Evolutionary conservation across 2,797 vertebrate species (phyloP).

Genomic region (Halcyon chelicuti): DNA sequence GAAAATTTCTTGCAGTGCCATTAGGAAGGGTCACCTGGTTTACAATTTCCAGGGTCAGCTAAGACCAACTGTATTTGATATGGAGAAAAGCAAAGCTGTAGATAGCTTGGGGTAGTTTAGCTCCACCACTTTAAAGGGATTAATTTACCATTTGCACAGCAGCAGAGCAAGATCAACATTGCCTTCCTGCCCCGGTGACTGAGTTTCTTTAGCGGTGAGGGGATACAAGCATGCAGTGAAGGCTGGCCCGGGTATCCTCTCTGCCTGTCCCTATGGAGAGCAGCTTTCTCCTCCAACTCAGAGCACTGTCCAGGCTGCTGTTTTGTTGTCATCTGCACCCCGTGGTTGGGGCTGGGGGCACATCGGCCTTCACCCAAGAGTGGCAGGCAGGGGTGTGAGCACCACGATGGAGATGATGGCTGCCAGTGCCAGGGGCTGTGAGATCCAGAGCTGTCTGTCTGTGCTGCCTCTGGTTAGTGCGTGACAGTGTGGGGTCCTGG

Average conservation of each 20-base stretch:
- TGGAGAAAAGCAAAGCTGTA: neutral
- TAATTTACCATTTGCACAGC: neutral
- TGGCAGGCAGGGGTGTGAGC: neutral
- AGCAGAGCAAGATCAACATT: neutral
- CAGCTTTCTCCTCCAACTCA: neutral
- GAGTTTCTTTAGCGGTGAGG: neutral
- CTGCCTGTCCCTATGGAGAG: neutral
- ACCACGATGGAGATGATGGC: neutral
- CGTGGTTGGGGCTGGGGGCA: accelerated
- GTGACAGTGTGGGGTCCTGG: neutral
- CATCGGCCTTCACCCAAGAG: neutral
- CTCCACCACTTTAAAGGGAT: neutral
- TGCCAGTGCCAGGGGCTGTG: neutral
- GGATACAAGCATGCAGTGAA: neutral
- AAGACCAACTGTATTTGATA: neutral
- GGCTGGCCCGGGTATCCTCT: neutral
- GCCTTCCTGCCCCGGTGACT: neutral
- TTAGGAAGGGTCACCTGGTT: neutral
- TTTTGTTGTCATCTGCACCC: neutral
- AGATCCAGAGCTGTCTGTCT: neutral
- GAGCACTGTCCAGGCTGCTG: neutral
- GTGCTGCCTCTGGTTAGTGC: neutral
- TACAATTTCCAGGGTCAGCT: neutral
- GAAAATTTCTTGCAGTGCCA: neutral
- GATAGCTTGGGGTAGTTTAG: neutral